A percentile compares a stretch with the other conserved stretches of the same genome.
Evolutionary conservation across 2,113 vertebrate species (phyloP).

Genomic region (Entelurus aequoreus): DNA sequence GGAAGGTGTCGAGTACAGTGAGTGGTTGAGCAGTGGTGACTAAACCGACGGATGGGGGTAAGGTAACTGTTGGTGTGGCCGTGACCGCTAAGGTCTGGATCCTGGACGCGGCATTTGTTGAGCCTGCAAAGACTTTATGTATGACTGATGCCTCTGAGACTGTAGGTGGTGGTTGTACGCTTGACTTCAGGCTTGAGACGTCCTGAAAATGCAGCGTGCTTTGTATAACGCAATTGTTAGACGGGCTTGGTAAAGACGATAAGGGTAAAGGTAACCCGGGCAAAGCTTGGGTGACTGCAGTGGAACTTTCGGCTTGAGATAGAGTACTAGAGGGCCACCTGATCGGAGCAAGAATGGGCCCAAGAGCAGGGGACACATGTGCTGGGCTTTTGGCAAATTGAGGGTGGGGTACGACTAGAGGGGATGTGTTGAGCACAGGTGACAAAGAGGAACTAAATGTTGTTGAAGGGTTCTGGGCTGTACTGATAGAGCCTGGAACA

Average conservation of each 20-base stretch:
- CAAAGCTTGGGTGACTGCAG: constrained; percentile 20
- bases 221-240: constrained; percentile 41
- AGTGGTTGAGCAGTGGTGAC: constrained; percentile 42
- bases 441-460: constrained; percentile 26
- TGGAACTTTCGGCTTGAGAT: constrained; percentile 14
- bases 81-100: constrained; percentile 72
- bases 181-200: constrained; percentile 1
- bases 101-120: constrained; percentile 72
- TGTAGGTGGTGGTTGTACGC: constrained; percentile 24
- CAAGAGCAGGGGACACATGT: constrained; percentile 21
- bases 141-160: constrained; percentile 38
- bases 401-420: constrained; percentile 25
- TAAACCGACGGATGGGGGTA: constrained; percentile 41
- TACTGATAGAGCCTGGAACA: constrained; percentile 14
- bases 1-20: constrained; percentile 26
- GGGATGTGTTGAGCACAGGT: constrained; percentile 17
- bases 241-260: constrained; percentile 16
- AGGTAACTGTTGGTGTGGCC: constrained; percentile 42
- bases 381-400: constrained; percentile 20
- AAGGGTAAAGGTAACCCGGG: constrained; percentile 26
- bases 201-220: constrained; percentile 22
- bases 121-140: constrained; percentile 37
- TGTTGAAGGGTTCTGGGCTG: constrained; percentile 25
- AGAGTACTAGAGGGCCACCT: constrained; percentile 21
- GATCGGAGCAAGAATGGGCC: constrained; percentile 16